Evolutionary conservation across 2,113 vertebrate species (phyloP).

Genomic region (Picathartes gymnocephalus): DNA sequence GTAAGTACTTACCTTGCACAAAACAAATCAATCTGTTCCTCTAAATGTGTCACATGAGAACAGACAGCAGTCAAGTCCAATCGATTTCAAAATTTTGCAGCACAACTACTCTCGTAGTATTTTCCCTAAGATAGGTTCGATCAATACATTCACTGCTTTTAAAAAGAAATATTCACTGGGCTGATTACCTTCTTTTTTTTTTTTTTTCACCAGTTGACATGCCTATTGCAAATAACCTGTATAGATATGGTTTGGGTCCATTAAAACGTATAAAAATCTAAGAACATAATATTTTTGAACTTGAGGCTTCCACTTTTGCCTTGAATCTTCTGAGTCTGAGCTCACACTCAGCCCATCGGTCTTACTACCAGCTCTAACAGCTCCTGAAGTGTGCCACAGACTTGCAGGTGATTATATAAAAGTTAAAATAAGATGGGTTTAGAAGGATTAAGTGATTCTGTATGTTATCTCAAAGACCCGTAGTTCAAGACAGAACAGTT

Average conservation of each 20-base stretch:
- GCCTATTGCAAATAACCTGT: background rate
- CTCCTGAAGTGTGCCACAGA: conserved; percentile 36
- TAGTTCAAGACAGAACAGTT: conserved; percentile 71
- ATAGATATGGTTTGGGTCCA: background rate
- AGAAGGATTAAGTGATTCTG: conserved; percentile 66
- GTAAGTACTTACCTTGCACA: conserved; percentile 55
- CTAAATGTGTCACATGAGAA: conserved; percentile 68
- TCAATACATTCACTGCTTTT: conserved; percentile 45
- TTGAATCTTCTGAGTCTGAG: background rate
- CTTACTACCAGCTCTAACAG: conserved; percentile 11
- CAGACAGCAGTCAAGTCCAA: conserved; percentile 53
- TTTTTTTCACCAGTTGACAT: conserved; percentile 4
- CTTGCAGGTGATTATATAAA: conserved; percentile 67
- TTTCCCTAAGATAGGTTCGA: conserved; percentile 39
- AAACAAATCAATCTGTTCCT: conserved; percentile 73
- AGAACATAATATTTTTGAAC: background rate
- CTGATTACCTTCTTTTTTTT: background rate
- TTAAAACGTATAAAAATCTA: background rate
- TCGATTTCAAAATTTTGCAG: conserved; percentile 66
- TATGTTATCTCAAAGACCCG: conserved; percentile 61
- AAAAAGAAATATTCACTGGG: conserved; percentile 21
- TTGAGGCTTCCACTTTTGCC: conserved; percentile 5
- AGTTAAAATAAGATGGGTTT: conserved; percentile 65
- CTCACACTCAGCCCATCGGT: conserved; percentile 26
- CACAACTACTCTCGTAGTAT: conserved; percentile 9